Conservation (phyloP, 1,140 invertebrate genomes). For the Bombus waltoni region DNA sequence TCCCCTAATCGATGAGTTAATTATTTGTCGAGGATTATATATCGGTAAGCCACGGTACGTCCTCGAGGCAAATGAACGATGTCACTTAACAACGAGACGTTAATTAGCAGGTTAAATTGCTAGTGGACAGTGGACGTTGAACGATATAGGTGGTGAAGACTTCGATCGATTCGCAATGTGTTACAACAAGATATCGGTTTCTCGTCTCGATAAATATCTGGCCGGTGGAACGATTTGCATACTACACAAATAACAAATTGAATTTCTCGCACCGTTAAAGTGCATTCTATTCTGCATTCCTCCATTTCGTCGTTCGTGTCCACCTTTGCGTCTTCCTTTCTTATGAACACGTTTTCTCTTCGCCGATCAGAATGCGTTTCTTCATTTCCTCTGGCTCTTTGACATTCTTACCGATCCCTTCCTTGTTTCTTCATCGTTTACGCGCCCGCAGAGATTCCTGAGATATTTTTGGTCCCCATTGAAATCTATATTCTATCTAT, state of each 20-base stretch:
- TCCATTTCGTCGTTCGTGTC: neutral
- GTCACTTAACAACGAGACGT: conserved; percentile 54
- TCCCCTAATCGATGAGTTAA: conserved; percentile 39
- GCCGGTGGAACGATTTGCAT: conserved; percentile 37
- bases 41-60: neutral
- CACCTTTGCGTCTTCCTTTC: neutral
- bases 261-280: conserved; percentile 53
- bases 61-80: conserved; percentile 25
- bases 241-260: conserved; percentile 46
- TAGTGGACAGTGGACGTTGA: neutral
- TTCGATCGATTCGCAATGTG: conserved; percentile 52
- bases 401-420: neutral
- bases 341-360: conserved; percentile 13
- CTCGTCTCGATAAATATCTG: conserved; percentile 37
- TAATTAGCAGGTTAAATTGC: conserved; percentile 52
- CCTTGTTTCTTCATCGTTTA: neutral
- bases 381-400: conserved; percentile 17
- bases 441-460: neutral
- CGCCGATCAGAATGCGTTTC: neutral
- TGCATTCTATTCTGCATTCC: conserved; percentile 11
- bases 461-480: neutral
- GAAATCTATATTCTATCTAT: no score
- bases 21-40: conserved; percentile 52
- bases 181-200: conserved; percentile 51
- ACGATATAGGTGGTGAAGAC: neutral